Evolutionary conservation across 2,113 vertebrate species (phyloP).

Genomic region (Neofelis nebulosa): DNA sequence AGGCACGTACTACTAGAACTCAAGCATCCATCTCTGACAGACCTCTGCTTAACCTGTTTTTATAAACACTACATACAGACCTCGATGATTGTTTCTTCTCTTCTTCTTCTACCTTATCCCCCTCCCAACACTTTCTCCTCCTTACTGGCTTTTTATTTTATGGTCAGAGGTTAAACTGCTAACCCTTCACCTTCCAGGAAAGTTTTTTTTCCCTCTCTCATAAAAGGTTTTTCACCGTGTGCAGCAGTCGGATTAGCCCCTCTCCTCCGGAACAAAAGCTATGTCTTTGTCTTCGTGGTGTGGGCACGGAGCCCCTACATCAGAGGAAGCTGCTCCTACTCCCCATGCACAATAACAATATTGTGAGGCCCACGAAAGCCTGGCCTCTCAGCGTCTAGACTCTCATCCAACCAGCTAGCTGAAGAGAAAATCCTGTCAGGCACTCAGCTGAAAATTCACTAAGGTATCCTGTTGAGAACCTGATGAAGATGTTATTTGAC

Average conservation of each 20-base stretch:
- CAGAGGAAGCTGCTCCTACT: constrained; percentile 95
- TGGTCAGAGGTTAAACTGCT: constrained; percentile 97
- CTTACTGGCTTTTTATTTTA: constrained; percentile 85
- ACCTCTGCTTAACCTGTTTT: constrained; percentile 83
- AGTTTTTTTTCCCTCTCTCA: constrained; percentile 86
- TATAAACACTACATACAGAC: constrained; percentile 83
- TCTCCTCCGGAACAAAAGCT: constrained; percentile 93
- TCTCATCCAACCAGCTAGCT: constrained; percentile 90
- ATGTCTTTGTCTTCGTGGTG: constrained; percentile 89
- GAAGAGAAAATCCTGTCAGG: constrained; percentile 96
- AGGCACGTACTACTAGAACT: constrained; percentile 46
- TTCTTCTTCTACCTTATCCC: neutral
- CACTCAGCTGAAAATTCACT: constrained; percentile 98
- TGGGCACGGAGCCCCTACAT: constrained; percentile 87
- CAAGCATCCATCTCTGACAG: constrained; percentile 78
- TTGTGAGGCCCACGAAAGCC: constrained; percentile 89
- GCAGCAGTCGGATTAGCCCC: constrained; percentile 92
- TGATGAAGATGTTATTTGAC: constrained; percentile 98
- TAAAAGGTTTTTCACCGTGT: constrained; percentile 94
- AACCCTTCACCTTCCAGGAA: constrained; percentile 93
- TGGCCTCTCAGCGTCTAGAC: constrained; percentile 91
- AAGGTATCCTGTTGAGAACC: constrained; percentile 97
- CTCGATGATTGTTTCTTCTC: constrained; percentile 76
- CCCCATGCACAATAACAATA: constrained; percentile 91
- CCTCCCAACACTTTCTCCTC: constrained; percentile 57